These are phyloP conservation scores for Probaryconus sp. DNA, from an alignment of 1,140 invertebrate genomes.

Conservation along the genomic window DNA sequence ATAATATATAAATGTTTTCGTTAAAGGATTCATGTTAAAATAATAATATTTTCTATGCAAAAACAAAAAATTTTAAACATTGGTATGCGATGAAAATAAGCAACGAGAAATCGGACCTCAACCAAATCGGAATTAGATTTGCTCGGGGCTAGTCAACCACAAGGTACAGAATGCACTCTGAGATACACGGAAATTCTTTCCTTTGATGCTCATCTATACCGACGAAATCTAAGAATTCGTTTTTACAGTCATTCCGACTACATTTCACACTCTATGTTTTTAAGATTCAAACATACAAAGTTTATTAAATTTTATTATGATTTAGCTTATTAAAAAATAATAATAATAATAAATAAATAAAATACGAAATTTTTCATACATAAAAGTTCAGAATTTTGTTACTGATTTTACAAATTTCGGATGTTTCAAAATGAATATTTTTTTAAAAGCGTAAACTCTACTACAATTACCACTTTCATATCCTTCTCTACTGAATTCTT, in stretches of 20 bases:
- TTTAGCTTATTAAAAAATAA: too few relatives aligned
- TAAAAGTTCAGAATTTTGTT: too few relatives aligned
- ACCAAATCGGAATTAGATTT: conserved; percentile 16
- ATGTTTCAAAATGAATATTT: too few relatives aligned
- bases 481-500: too few relatives aligned
- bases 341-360: too few relatives aligned
- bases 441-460: too few relatives aligned
- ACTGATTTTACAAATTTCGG: too few relatives aligned
- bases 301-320: too few relatives aligned
- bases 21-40: conserved; percentile 10
- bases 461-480: too few relatives aligned
- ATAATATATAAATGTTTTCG: background rate
- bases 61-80: conserved; percentile 1
- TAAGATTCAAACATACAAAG: background rate
- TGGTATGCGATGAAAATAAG: conserved; percentile 29
- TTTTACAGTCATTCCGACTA: conserved; percentile 3
- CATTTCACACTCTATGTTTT: background rate
- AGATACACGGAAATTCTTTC: conserved; percentile 23
- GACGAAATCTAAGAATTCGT: conserved; percentile 9
- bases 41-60: background rate
- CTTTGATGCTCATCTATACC: conserved; percentile 19
- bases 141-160: conserved; percentile 28
- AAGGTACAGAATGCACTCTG: conserved; percentile 8
- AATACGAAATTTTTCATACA: too few relatives aligned
- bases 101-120: conserved; percentile 7